A percentile compares a stretch with the other conserved stretches of the same genome.
These are phyloP conservation scores for Lepus oiostolus DNA, from an alignment of 2,797 vertebrate species.

Conservation along the genomic window DNA sequence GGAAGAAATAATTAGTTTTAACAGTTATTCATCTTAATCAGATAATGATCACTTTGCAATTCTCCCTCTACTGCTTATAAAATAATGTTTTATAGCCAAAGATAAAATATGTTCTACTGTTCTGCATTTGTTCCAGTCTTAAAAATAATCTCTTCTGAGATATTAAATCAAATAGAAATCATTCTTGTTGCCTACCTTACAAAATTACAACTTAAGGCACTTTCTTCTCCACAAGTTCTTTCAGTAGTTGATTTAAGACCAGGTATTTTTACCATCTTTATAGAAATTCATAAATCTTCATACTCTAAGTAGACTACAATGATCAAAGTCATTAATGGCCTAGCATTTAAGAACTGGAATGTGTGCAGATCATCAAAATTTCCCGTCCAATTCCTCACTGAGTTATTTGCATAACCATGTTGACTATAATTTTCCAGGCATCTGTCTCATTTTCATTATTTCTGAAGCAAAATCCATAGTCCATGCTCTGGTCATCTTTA, in stretches of 20 bases:
- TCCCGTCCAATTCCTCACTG: constrained; percentile 53
- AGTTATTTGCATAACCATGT: constrained; percentile 59
- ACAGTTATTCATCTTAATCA: constrained; percentile 63
- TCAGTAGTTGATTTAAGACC: constrained; percentile 71
- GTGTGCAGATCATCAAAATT: constrained; percentile 58
- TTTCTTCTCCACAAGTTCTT: constrained; percentile 70
- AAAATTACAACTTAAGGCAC: constrained; percentile 65
- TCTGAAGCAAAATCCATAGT: not conserved
- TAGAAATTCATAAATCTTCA: constrained; percentile 75
- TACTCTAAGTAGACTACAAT: constrained; percentile 62
- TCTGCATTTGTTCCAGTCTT: constrained; percentile 59
- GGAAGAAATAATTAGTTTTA: constrained; percentile 72
- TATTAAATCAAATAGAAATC: constrained; percentile 76
- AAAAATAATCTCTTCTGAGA: constrained; percentile 65
- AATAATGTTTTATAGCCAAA: constrained; percentile 58
- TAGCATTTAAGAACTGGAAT: constrained; percentile 59
- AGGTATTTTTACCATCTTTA: constrained; percentile 55
- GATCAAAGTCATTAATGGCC: constrained; percentile 67
- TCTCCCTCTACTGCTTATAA: constrained; percentile 51
- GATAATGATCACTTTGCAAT: constrained; percentile 34
- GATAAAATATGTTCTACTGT: constrained; percentile 66
- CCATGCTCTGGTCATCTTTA: not conserved
- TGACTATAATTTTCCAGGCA: constrained; percentile 35
- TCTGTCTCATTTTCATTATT: constrained; percentile 9
- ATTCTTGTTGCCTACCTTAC: constrained; percentile 64